Evolutionary conservation across 2,888 invertebrate genomes (phyloP).

Genomic region (Acleris emargana): DNA sequence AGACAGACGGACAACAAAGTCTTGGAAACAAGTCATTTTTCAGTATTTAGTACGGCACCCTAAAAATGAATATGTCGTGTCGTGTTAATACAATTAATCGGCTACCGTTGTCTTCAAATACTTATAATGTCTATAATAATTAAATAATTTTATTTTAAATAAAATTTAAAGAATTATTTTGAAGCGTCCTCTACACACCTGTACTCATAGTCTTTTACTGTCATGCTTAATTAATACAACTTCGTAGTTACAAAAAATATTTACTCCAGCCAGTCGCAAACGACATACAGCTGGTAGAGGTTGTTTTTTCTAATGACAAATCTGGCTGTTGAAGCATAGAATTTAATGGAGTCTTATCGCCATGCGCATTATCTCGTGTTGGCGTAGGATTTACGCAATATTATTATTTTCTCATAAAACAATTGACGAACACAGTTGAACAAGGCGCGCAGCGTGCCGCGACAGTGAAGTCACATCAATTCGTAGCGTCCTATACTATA

Average conservation of each 20-base stretch:
- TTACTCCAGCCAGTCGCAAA: not conserved
- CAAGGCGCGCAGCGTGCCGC: not conserved
- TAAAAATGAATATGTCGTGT: no score
- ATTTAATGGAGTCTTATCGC: conserved; percentile 43
- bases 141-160: not conserved
- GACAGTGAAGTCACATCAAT: conserved; percentile 2
- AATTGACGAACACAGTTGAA: conserved; percentile 20
- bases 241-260: not conserved
- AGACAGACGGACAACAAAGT: no score
- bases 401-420: conserved; percentile 47
- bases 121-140: no score
- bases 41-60: no score
- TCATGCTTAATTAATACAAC: conserved; percentile 5
- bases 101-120: no score
- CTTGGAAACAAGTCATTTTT: no score
- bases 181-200: not conserved
- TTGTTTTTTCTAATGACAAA: conserved; percentile 3
- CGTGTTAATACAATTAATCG: no score
- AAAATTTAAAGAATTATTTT: not conserved
- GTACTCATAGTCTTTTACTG: conserved; percentile 4
- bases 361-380: conserved; percentile 43
- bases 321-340: not conserved
- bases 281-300: not conserved
- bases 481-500: conserved; percentile 2
- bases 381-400: conserved; percentile 48